Evolutionary conservation across 2,113 vertebrate genomes (phyloP).

Genomic region (Sterrhoptilus dennistouni): DNA sequence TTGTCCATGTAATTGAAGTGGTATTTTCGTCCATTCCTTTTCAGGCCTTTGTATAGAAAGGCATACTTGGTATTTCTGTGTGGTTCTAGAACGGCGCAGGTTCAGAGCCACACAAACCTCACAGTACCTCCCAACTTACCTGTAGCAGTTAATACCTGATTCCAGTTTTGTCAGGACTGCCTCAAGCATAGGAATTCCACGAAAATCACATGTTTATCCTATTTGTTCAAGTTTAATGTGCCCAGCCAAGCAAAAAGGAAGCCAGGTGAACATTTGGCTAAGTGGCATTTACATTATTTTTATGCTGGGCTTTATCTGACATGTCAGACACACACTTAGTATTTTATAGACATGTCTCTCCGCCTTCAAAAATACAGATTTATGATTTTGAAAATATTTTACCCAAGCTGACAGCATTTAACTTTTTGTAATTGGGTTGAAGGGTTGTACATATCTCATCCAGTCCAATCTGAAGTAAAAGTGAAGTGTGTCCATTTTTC

Average conservation of each 20-base stretch:
- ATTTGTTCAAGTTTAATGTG: neutral
- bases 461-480: conserved; percentile 32
- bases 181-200: neutral
- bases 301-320: conserved; percentile 8
- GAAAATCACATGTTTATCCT: neutral
- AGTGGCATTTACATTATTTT: conserved; percentile 23
- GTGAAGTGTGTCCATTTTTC: conserved; percentile 19
- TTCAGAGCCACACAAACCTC: neutral
- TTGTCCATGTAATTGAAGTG: neutral
- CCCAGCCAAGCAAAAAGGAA: neutral
- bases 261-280: neutral
- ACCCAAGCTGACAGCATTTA: conserved; percentile 5
- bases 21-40: neutral
- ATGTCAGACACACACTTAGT: neutral
- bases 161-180: neutral
- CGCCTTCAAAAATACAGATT: conserved; percentile 16
- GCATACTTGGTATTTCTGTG: neutral
- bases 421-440: neutral
- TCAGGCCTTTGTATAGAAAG: neutral
- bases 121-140: neutral
- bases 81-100: neutral
- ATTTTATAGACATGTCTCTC: neutral
- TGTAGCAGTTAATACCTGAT: neutral
- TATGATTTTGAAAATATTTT: conserved; percentile 12
- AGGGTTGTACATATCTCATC: neutral